A percentile compares a stretch with the other conserved stretches of the same genome.
These are phyloP conservation scores for Zhengitettix transpicula DNA, from an alignment of 2,888 invertebrate genomes.

Conservation along the genomic window DNA sequence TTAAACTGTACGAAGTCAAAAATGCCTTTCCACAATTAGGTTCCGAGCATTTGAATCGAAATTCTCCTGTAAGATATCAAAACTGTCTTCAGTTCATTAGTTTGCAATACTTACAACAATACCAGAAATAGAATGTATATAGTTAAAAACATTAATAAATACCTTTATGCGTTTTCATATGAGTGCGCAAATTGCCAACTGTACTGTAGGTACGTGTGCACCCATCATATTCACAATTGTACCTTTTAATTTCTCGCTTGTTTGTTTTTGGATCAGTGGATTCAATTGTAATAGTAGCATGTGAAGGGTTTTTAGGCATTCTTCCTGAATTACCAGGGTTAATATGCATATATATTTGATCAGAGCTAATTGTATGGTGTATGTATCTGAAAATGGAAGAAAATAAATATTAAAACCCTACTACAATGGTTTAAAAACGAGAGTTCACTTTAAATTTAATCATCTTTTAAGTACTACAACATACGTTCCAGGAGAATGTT, in stretches of 20 bases:
- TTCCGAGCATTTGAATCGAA: constrained; percentile 79
- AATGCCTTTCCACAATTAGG: constrained; percentile 82
- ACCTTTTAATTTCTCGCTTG: constrained; percentile 47
- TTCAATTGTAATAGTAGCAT: constrained; percentile 51
- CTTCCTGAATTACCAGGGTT: constrained; percentile 43
- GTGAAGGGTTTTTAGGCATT: constrained; percentile 47
- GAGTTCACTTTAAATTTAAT: no score
- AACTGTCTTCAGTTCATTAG: neutral
- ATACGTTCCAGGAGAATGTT: no score
- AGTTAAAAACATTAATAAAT: constrained; percentile 13
- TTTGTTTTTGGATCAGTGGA: constrained; percentile 38
- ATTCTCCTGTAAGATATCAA: constrained; percentile 59
- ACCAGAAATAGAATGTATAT: neutral
- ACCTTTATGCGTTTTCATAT: constrained; percentile 94
- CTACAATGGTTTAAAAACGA: no score
- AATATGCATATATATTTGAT: constrained; percentile 55
- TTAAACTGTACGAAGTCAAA: constrained; percentile 84
- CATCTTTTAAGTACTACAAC: no score
- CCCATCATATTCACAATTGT: constrained; percentile 75
- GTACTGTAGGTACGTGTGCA: constrained; percentile 84
- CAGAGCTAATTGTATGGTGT: constrained; percentile 46
- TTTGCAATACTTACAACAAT: neutral
- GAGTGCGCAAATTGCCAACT: constrained; percentile 83
- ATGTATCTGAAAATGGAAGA: constrained; percentile 34
- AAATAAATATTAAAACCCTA: no score